Evolutionary conservation across 2,888 invertebrate genomes (phyloP), one percentile per base, ranked within the genome.

Genomic region (Caenorhabditis afra): DNA sequence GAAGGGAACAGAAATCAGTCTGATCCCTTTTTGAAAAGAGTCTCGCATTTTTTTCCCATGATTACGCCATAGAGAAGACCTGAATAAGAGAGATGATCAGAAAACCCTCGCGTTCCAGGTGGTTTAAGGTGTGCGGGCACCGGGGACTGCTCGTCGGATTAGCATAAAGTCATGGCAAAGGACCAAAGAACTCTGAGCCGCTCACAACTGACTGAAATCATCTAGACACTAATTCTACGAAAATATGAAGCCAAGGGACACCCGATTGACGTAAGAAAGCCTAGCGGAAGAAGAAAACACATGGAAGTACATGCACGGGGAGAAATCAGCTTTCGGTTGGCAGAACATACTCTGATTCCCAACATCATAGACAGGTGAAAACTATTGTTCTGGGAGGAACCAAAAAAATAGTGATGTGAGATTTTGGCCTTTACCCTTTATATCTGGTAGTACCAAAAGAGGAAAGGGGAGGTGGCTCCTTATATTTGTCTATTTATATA

Each of bases 291-390:
- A 47, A 49, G 45, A 50, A 49, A 49, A 45, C 49, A 49, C 45
- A 29, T 39, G 49, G 18, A 39, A 20, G 41, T 49, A 50, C 14
- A 47, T 47, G 41, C 2, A 41, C n/a, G n/a, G n/a, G n/a, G 11
- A 41, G 41, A 29, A 68, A 68, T 68, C 59, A 68, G 52, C 52
- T 68, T 68, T 41, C 50, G 68, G 68, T 68, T 68, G 68, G 68
- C 22, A 59, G 68, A 59, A 68, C 68, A 58, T 18, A 47, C 41
- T 59, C 50, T 49, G 44, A 59, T 68, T 52, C 41, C 4, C 11
- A 14, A 14, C 14, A 11, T 41, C 41, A 29, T 29, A 29, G 29
- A 29, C 29, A 29, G 29, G 29, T 29, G 29, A 29, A 29, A 29
- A n/a, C n/a, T 47, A n/a, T 47, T 47, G 47, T 10, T 3, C 16